phyloP scores from a whole-genome alignment of 2,113 vertebrate genomes.

The Indicator indicator region DNA sequence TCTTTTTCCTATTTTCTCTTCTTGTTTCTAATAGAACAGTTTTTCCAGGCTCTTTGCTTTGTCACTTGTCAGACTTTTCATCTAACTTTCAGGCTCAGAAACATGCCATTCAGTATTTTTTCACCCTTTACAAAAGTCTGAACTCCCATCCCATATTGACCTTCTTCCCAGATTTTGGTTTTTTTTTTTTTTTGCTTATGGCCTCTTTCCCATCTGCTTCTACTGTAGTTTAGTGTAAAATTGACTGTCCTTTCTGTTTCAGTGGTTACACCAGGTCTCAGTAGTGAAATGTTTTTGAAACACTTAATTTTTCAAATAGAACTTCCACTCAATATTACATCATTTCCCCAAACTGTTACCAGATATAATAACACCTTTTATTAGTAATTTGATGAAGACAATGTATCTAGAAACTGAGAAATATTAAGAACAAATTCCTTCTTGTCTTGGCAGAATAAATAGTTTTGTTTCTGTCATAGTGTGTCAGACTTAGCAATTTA shows the following conservation, averaged over 20 bases:
- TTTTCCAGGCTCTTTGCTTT: background rate
- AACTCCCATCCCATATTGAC: background rate
- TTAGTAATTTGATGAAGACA: background rate
- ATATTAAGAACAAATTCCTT: background rate
- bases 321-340: background rate
- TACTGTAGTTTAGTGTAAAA: background rate
- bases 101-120: background rate
- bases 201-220: background rate
- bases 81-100: background rate
- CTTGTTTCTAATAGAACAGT: background rate
- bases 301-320: background rate
- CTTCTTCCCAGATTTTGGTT: background rate
- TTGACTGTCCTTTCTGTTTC: background rate
- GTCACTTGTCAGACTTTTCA: background rate
- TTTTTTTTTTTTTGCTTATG: background rate
- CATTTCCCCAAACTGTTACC: background rate
- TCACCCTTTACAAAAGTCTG: background rate
- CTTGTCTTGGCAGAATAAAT: background rate
- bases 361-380: background rate
- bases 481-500: background rate
- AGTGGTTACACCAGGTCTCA: background rate
- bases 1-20: background rate
- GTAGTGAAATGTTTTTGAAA: background rate
- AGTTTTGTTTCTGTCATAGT: background rate
- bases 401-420: background rate